Conservation (phyloP, 2,888 invertebrate species). For the Nymphalis c-album region DNA sequence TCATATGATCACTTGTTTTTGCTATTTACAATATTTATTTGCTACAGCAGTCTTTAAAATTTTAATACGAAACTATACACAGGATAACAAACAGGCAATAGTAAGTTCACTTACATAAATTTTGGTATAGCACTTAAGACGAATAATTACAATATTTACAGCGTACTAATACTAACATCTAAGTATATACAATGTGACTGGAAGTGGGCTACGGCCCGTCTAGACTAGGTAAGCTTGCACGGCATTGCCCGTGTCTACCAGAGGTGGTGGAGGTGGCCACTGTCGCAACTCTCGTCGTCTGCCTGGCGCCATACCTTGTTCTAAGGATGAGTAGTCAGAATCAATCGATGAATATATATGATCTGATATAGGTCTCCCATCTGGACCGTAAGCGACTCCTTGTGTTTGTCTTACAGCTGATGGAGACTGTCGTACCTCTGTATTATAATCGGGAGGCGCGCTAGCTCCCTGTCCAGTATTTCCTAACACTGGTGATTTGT, state of each 20-base stretch:
- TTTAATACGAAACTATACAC: constrained; percentile 77
- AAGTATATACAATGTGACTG: constrained; percentile 75
- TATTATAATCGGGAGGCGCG: constrained; percentile 77
- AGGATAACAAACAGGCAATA: constrained; percentile 80
- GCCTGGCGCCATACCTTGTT: constrained; percentile 84
- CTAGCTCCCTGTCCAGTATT: constrained; percentile 67
- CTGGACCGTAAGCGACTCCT: constrained; percentile 79
- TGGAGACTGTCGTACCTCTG: constrained; percentile 72
- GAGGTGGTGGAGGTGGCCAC: constrained; percentile 75
- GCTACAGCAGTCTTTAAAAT: constrained; percentile 83
- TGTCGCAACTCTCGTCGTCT: constrained; percentile 71
- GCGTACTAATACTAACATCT: constrained; percentile 63
- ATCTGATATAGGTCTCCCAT: constrained; percentile 90
- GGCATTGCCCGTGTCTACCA: constrained; percentile 74
- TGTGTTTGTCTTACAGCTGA: constrained; percentile 72
- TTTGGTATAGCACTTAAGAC: constrained; percentile 79
- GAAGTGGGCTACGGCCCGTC: constrained; percentile 67
- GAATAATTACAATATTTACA: constrained; percentile 80
- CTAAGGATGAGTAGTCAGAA: constrained; percentile 92
- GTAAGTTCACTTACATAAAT: constrained; percentile 75
- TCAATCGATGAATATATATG: constrained; percentile 95
- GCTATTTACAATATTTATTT: constrained; percentile 81
- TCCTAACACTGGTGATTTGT: constrained; percentile 75
- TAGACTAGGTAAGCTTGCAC: constrained; percentile 88
- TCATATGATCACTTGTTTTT: constrained; percentile 79